Evolutionary conservation across 2,797 vertebrate species (phyloP), one percentile per base, ranked within the genome.

Genomic region (Parotocinclus haroldoi): DNA sequence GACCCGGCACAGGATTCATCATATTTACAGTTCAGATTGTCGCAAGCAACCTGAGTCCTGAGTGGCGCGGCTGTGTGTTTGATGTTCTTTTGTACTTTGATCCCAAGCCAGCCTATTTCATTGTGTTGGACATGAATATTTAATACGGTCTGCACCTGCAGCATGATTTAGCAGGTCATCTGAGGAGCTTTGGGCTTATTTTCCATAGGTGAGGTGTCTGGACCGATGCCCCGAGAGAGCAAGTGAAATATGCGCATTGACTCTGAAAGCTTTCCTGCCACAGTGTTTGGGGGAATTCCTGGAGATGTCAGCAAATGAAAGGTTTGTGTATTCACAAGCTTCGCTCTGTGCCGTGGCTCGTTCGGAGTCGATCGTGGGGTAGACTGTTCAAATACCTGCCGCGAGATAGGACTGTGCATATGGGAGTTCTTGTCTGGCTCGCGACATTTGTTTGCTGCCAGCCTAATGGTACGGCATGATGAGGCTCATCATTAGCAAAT

Each of bases 371-470:
- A 52, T 59, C 37, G 19, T 14, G n/a, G 38, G 12, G 55, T 45
- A 42, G 37, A 59, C 58, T 58, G 45, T 58, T 36, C 46, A 55
- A 14, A 14, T 46, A 38, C 9, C 5, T 58, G 17, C 44, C 45
- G 3, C 36, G 51, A 10, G 10, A 39, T 39, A 53, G 50, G 27
- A 13, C 39, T 39, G 18, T 13, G 37, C 42, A 10, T 13, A 17
- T 14, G 40, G 36, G 40, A 42, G 18, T 57, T 37, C 40, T 19
- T 51, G 48, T 66, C 66, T 66, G 58, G 62, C 46, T 61, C 45
- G 44, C 62, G 38, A 66, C 54, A 58, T 73, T 51, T 68, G 64
- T 76, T 69, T 61, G 69, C 48, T 44, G 56, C 17, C 36, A 71
- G 17, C 52, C 44, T 50, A 58, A 55, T 58, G 59, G 50, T 14